Percentiles rank a stretch among this genome's conserved stretches.
Conservation (phyloP, 2,113 vertebrate genomes). For the Pterocles burchelli region DNA sequence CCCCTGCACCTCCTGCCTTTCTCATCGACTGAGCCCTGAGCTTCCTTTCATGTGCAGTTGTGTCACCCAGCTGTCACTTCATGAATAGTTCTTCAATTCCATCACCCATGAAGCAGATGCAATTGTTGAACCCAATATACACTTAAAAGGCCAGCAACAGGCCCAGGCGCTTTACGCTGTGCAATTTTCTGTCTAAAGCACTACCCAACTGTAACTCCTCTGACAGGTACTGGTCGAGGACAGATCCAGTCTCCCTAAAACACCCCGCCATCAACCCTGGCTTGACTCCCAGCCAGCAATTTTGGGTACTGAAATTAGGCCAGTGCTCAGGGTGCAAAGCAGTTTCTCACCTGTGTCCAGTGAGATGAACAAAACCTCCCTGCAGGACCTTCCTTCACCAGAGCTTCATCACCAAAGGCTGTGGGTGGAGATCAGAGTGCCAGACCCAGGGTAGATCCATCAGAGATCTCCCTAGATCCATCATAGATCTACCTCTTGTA, state of each 20-base stretch:
- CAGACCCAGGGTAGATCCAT: not conserved
- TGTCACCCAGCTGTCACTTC: not conserved
- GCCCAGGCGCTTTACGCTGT: not conserved
- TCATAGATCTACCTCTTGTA: fast-evolving
- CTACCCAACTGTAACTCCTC: not conserved
- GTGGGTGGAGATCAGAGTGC: fast-evolving
- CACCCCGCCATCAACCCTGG: not conserved
- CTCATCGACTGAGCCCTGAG: not conserved
- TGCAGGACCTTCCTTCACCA: not conserved
- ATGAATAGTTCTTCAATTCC: not conserved
- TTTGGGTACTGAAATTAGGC: not conserved
- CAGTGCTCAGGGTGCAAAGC: not conserved
- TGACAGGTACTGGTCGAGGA: not conserved
- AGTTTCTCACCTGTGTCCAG: not conserved
- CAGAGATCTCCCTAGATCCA: not conserved
- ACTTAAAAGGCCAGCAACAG: not conserved
- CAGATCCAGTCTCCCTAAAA: not conserved
- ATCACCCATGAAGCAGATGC: not conserved
- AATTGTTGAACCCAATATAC: not conserved
- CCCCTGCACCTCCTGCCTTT: not conserved
- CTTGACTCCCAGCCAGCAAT: not conserved
- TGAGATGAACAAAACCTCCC: not conserved
- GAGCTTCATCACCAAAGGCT: not conserved
- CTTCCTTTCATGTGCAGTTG: not conserved
- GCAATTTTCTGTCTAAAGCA: not conserved